Base-by-base conservation (phyloP, 1,140 invertebrate genomes). In the Drosophila parvula region DNA sequence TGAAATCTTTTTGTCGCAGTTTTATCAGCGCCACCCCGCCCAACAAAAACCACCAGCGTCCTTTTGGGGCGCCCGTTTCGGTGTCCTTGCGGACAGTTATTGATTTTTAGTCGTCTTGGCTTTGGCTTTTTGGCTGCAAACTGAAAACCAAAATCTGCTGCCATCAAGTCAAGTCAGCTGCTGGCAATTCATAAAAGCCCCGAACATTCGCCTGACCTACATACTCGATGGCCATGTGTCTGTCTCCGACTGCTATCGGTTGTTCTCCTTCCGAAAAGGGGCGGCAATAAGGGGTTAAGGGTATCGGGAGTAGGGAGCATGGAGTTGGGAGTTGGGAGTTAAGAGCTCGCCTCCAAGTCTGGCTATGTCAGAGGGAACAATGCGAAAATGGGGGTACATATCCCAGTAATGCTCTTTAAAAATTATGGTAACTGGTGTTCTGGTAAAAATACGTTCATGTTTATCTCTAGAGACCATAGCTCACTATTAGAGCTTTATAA, bases 1-100 rank as follows among this genome's bases (percentile, higher is more conserved):
- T 82, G 63, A 82, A 82, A 82, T 82, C 80, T 83, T 85, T 85
- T 81, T 86, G 83, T 89, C 84, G 82, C 79, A 88, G 86, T 71
- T 88, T 89, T 83, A 88, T 88, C 83, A 80, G 74, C 68, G 58
- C n/a, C 57, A 40, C 44, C 58, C n/a, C n/a, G n/a, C n/a, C n/a
- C n/a, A n/a, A n/a, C n/a, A n/a, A n/a, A n/a, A 50, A 32, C 43
- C 43, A 34, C 28, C 22, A n/a, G 28, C 50, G 22, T 41, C 68
- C 32, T 60, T 65, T 14, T 53, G 58, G 62, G 56, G 55, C 56
- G 41, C 56, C 62, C 62, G 12, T 3, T 36, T 67, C 28, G 51
- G 62, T 74, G 79, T 88, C 82, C 79, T 73, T 82, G 76, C 81
- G 71, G 84, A 89, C 83, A 80, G 75, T 80, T 88, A 84, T 88